Evolutionary conservation across 2,113 vertebrate genomes (phyloP).

Genomic region (Galeopterus variegatus): DNA sequence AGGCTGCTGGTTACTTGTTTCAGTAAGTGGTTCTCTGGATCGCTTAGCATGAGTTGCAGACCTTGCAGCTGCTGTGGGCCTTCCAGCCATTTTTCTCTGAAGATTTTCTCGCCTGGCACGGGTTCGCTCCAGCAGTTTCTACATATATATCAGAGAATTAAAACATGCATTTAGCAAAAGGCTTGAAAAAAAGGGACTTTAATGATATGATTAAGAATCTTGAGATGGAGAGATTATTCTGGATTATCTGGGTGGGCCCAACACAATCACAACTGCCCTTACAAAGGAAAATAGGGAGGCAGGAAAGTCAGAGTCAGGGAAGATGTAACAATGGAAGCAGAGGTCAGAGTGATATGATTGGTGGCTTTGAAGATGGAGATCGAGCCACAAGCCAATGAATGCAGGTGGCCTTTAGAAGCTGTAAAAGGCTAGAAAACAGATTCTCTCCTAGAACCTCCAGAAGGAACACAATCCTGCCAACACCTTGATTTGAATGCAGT

Average conservation of each 20-base stretch:
- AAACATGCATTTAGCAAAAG: constrained; percentile 33
- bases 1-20: constrained; percentile 91
- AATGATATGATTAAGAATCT: neutral
- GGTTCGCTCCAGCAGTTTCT: constrained; percentile 98
- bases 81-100: constrained; percentile 97
- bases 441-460: neutral
- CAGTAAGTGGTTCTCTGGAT: constrained; percentile 93
- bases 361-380: neutral
- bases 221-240: neutral
- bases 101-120: constrained; percentile 97
- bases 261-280: neutral
- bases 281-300: neutral
- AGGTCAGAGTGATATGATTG: neutral
- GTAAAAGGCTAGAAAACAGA: neutral
- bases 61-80: constrained; percentile 89
- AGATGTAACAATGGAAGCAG: neutral
- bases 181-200: neutral
- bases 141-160: neutral
- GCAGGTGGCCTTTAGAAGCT: neutral
- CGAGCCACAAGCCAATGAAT: neutral
- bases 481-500: neutral
- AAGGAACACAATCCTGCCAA: neutral
- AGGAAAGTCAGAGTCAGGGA: neutral
- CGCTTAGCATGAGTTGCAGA: constrained; percentile 89
- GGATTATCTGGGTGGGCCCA: neutral